These are phyloP conservation scores for Notothenia rossii DNA, from an alignment of 2,113 vertebrate genomes.

Conservation along the genomic window DNA sequence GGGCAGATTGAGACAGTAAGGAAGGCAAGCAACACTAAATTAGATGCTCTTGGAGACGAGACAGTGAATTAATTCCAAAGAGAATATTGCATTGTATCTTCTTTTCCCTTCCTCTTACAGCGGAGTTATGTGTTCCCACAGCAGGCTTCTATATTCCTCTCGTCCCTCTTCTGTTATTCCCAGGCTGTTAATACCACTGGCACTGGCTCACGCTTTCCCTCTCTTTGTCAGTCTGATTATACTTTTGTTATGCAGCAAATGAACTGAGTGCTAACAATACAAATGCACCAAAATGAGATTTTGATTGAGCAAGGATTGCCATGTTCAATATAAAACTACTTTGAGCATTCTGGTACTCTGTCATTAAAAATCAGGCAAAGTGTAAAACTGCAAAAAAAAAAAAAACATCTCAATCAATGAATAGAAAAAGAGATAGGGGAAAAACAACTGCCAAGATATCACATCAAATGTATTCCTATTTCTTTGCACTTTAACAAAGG, in stretches of 20 bases:
- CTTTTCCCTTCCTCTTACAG: conserved; percentile 59
- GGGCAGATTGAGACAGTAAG: conserved; percentile 57
- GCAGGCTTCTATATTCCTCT: conserved; percentile 63
- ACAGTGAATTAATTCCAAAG: conserved; percentile 83
- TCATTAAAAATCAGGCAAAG: conserved; percentile 15
- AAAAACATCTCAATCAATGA: conserved; percentile 11
- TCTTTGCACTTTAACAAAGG: not conserved
- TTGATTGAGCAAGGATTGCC: conserved; percentile 19
- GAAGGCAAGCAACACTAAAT: conserved; percentile 76
- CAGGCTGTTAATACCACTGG: conserved; percentile 50
- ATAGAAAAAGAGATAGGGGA: not conserved
- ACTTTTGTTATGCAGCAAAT: conserved; percentile 37
- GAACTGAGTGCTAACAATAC: conserved; percentile 28
- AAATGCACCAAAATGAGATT: conserved; percentile 27
- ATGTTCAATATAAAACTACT: conserved; percentile 21
- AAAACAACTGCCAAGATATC: not conserved
- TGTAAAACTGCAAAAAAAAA: not conserved
- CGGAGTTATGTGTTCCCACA: conserved; percentile 70
- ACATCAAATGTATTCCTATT: not conserved
- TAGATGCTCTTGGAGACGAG: conserved; percentile 78
- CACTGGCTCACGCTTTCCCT: conserved; percentile 25
- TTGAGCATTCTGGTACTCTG: conserved; percentile 12
- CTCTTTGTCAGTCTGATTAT: conserved; percentile 36
- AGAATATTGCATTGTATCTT: conserved; percentile 81
- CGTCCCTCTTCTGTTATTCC: conserved; percentile 51